Percentiles rank a stretch among this genome's conserved stretches.
These are phyloP conservation scores for Phenacoccus solenopsis DNA, from an alignment of 1,140 invertebrate genomes.

Conservation along the genomic window DNA sequence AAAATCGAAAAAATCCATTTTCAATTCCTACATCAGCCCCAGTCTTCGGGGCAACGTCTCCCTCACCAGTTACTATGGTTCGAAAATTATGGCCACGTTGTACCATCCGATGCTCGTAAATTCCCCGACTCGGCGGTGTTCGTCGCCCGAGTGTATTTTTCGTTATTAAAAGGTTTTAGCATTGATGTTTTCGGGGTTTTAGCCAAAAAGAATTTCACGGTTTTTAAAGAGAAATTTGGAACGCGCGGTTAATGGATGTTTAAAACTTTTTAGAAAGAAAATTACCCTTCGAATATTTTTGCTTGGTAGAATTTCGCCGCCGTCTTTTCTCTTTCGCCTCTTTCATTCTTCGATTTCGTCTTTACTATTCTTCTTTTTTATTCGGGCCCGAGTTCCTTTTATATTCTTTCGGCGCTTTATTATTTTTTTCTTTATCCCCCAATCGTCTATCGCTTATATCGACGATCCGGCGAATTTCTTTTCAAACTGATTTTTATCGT, in stretches of 20 bases:
- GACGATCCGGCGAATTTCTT: not conserved
- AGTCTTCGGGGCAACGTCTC: too few relatives aligned
- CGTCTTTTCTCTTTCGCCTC: not conserved
- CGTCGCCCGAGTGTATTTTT: not conserved
- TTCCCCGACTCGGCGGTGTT: not conserved
- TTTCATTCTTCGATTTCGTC: not conserved
- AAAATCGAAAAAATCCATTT: too few relatives aligned
- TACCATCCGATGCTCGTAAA: too few relatives aligned
- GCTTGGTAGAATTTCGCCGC: not conserved
- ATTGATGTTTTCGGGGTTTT: not conserved
- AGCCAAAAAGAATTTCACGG: constrained; percentile 1
- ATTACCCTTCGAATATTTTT: not conserved
- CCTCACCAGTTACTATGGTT: too few relatives aligned
- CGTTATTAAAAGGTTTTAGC: constrained; percentile 2
- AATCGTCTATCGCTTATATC: not conserved
- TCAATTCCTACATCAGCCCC: too few relatives aligned
- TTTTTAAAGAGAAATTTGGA: constrained; percentile 3
- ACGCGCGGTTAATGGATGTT: constrained; percentile 1
- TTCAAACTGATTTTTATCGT: not conserved
- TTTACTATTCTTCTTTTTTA: not conserved
- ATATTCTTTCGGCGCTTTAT: too few relatives aligned
- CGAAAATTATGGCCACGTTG: too few relatives aligned
- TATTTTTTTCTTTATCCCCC: not conserved
- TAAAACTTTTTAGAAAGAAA: constrained; percentile 3
- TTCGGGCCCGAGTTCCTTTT: too few relatives aligned